Base-by-base conservation (phyloP, 1,140 invertebrate species). In the Cherax destructor region DNA sequence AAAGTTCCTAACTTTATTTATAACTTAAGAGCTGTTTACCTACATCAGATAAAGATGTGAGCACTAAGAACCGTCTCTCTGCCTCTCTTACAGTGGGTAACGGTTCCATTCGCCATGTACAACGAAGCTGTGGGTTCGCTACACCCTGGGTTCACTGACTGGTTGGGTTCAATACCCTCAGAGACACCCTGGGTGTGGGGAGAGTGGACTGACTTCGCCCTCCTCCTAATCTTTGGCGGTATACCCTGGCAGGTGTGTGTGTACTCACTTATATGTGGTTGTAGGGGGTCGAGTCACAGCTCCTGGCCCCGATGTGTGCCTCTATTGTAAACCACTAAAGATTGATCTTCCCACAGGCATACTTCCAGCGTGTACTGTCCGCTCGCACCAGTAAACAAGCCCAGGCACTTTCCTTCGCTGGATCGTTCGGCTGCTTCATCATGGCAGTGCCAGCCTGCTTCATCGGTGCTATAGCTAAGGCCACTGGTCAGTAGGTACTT, bases 341-440 rank as follows among this genome's bases (percentile, higher is more conserved):
- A 59, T 11, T 16, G 1, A 11, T 59, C 56, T 59, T 9, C 61
- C 61, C 94, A n/a, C 93, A 97, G 96, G 96, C 96, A 3, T 98
- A 97, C 94, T 97, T 98, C 94, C 97, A 98, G 95, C 95, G 97
- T 92, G 97, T 98, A 4, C 94, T 97, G 79, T 97, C 97, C 47
- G 96, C 97, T 16, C 96, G 96, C 93, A 96, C 95, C 69, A 96
- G 96, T 4, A 94, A 95, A 21, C 95, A 96, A 86, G 97, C 97
- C 13, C 96, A 97, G 94, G 95, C 96, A 11, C 94, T 97, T 24
- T 97, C 97, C 0, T 96, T 97, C 92, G 95, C 96, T 0, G 97
- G 97, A 7, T 96, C 96, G 89, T 94, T 97, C 86, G 97, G 97
- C 7, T 97, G 97, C 93, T 94, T 97, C 88, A 94, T 97, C 3